phyloP scores from a whole-genome alignment of 2,113 vertebrate genomes.

The Polypterus senegalus region DNA sequence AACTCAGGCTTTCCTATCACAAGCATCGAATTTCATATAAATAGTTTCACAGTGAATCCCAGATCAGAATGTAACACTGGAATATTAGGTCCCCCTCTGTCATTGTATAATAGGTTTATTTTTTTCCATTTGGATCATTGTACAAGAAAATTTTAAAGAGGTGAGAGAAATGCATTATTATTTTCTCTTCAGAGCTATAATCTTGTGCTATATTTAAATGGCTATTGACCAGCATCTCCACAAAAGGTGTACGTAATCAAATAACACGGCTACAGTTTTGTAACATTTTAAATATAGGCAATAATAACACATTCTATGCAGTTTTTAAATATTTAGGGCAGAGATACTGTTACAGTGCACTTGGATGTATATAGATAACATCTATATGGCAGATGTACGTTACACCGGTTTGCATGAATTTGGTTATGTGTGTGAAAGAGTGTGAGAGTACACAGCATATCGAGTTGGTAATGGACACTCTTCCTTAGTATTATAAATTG shows the following conservation, averaged over 20 bases:
- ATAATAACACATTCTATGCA: slow-evolving; percentile 98
- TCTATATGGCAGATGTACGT: slow-evolving; percentile 44
- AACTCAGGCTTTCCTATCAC: slow-evolving; percentile 82
- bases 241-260: too few relatives aligned
- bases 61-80: slow-evolving; percentile 76
- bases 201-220: too few relatives aligned
- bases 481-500: too few relatives aligned
- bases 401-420: too few relatives aligned
- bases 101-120: slow-evolving; percentile 40
- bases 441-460: too few relatives aligned
- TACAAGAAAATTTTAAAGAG: too few relatives aligned
- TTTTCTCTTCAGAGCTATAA: too few relatives aligned
- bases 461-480: too few relatives aligned
- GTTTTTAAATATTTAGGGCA: slow-evolving; percentile 67
- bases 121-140: slow-evolving; percentile 19
- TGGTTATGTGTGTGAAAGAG: too few relatives aligned
- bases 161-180: too few relatives aligned
- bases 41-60: slow-evolving; percentile 54
- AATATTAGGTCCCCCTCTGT: slow-evolving; percentile 49
- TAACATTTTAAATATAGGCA: slow-evolving; percentile 63
- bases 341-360: slow-evolving; percentile 83
- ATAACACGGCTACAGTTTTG: too few relatives aligned
- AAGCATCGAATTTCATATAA: slow-evolving; percentile 51
- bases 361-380: slow-evolving; percentile 86
- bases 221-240: too few relatives aligned